Conservation (phyloP, 2,113 vertebrate genomes). For the Thoracochromis brauschi region DNA sequence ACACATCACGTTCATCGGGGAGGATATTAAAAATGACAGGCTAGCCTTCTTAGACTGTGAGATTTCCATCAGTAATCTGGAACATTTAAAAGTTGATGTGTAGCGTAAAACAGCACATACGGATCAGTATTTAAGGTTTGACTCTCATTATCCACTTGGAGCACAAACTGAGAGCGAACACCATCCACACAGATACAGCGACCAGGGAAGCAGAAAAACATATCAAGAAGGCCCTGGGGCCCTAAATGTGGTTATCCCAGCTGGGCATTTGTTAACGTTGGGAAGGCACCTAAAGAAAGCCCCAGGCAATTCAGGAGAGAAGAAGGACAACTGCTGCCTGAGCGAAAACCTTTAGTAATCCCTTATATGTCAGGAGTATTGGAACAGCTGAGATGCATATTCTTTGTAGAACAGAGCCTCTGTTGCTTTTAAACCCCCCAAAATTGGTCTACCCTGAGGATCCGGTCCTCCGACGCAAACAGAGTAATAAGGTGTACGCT, state of each 20-base stretch:
- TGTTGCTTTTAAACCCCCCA: not conserved
- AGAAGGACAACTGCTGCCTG: not conserved
- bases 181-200: rapidly evolving
- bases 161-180: not conserved
- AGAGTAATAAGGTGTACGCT: not conserved
- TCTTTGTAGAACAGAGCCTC: rapidly evolving
- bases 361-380: not conserved
- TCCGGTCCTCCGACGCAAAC: not conserved
- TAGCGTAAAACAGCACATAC: rapidly evolving
- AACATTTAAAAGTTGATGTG: not conserved
- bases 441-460: not conserved
- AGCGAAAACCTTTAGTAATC: not conserved
- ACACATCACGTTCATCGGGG: not conserved
- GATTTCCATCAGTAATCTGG: not conserved
- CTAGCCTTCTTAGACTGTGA: not conserved
- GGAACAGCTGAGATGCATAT: not conserved
- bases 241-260: not conserved
- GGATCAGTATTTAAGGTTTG: not conserved
- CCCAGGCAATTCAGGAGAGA: not conserved
- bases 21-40: not conserved
- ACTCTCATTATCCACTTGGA: rapidly evolving
- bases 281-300: not conserved
- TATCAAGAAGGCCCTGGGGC: not conserved
- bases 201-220: not conserved
- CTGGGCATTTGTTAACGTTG: not conserved